Base-by-base conservation (phyloP, 37 sponge, comb jelly and placozoan genomes). In the Petrosia ficiformis region DNA sequence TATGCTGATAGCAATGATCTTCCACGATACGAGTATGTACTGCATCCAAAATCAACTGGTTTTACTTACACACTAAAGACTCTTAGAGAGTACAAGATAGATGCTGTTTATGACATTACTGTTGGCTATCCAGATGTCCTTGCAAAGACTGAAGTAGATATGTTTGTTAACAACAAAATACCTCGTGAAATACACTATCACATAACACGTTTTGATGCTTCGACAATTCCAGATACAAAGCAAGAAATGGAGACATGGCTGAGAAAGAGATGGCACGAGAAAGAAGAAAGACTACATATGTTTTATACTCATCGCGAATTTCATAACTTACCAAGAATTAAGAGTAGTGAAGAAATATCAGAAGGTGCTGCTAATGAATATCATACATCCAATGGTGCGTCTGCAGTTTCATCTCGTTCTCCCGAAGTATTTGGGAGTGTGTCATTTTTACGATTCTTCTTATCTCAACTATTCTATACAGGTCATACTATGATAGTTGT, bases 91-190 rank as follows among this genome's bases (percentile, higher is more conserved):
- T 66, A 57, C 3, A 60, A 84, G 2, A 61, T 94, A 41, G 95
- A 94, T 22, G 69, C 92, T 26, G 80, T 94, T 61, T 72, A 85
- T 60, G 95, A 94, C 48, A 80, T 94, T 36, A 94, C 95, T 22
- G 66, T 94, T 8, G 95, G 70, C 4, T 94, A 80, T 44, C 92
- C 92, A 1, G 91, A 90, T 34, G 60, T 56, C 3, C 42, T 94
- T 31, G 68, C 95, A 19, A 80, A 74, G 65, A 87, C 84, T 21
- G 92, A 89, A 42, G 39, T 75, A 0, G 76, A 86, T n/a, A 70
- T 94, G 22, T 0, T 71, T 16, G 69, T 61, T 0, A 87, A 87
- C 16, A 38, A 32, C 4, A 63, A 64, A 19, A 75, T 87, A 29
- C 94, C 94, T 0, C 78, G 68, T 31, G 90, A 93, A 40, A 59